Percentiles rank a stretch among this genome's conserved stretches.
Evolutionary conservation across 2,113 vertebrate genomes (phyloP).

Genomic region (Protomyctophum bolini): DNA sequence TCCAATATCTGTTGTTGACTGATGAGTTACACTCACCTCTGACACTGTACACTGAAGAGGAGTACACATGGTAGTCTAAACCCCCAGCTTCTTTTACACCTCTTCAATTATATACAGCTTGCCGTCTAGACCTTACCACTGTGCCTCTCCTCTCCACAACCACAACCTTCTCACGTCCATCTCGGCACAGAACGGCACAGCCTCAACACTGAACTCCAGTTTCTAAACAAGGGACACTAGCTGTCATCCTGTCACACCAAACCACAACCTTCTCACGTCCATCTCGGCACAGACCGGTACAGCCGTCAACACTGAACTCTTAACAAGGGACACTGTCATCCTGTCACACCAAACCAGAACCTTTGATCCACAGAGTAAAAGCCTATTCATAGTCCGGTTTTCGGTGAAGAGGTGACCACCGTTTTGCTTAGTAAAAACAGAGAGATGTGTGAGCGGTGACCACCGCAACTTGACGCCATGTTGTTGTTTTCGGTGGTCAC

Average conservation of each 20-base stretch:
- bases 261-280: neutral
- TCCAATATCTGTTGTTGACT: conserved; percentile 8
- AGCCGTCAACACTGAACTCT: neutral
- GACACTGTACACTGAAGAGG: conserved; percentile 53
- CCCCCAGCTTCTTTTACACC: conserved; percentile 78
- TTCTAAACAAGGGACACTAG: neutral
- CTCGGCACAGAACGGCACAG: conserved; percentile 6
- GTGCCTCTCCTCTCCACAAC: conserved; percentile 33
- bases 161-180: conserved; percentile 38
- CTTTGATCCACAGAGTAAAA: no score
- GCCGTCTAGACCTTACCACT: conserved; percentile 72
- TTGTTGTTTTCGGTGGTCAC: no score
- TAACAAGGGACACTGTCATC: neutral
- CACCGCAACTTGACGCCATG: no score
- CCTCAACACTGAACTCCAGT: neutral
- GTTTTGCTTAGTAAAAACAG: no score
- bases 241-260: conserved; percentile 7
- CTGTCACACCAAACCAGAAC: neutral
- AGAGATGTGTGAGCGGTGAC: no score
- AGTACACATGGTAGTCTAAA: conserved; percentile 53
- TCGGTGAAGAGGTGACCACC: no score
- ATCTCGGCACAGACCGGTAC: conserved; percentile 9
- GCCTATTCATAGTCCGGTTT: no score
- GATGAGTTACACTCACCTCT: conserved; percentile 11
- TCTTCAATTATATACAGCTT: conserved; percentile 78